Conservation (phyloP, 2,888 invertebrate species). For the Xestoiulus laeticollis region DNA sequence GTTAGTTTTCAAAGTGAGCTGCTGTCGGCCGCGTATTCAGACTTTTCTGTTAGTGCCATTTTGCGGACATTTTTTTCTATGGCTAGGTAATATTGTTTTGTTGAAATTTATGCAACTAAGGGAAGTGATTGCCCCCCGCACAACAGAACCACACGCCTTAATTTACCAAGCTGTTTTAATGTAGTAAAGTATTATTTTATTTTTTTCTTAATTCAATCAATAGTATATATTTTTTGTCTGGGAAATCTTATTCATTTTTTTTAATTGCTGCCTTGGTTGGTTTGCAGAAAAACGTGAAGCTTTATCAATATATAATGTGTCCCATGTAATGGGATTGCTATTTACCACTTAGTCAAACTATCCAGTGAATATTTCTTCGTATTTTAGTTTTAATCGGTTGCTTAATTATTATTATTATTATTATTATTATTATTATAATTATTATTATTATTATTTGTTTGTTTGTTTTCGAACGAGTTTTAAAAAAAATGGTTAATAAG, state of each 20-base stretch:
- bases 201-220: constrained; percentile 46
- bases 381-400: constrained; percentile 49
- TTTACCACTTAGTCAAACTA: constrained; percentile 50
- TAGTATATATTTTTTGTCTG: constrained; percentile 47
- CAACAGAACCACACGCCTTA: constrained; percentile 8
- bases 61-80: background rate
- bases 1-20: too few relatives aligned
- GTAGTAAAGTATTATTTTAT: constrained; percentile 48
- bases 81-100: background rate
- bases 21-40: too few relatives aligned
- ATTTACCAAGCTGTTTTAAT: constrained; percentile 44
- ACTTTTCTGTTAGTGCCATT: background rate
- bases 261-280: constrained; percentile 49
- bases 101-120: background rate
- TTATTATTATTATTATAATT: constrained; percentile 27
- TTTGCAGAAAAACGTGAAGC: constrained; percentile 45
- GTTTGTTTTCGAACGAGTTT: constrained; percentile 32
- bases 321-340: constrained; percentile 49
- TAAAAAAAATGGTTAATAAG: constrained; percentile 30
- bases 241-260: constrained; percentile 48
- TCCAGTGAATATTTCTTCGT: constrained; percentile 49
- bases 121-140: background rate
- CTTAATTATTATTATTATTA: constrained; percentile 45
- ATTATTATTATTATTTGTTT: constrained; percentile 32
- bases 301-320: constrained; percentile 44